Percentiles rank a stretch among this genome's conserved stretches.
phyloP scores from a whole-genome alignment of 2,888 invertebrate species.

The Oeneis ivallda region DNA sequence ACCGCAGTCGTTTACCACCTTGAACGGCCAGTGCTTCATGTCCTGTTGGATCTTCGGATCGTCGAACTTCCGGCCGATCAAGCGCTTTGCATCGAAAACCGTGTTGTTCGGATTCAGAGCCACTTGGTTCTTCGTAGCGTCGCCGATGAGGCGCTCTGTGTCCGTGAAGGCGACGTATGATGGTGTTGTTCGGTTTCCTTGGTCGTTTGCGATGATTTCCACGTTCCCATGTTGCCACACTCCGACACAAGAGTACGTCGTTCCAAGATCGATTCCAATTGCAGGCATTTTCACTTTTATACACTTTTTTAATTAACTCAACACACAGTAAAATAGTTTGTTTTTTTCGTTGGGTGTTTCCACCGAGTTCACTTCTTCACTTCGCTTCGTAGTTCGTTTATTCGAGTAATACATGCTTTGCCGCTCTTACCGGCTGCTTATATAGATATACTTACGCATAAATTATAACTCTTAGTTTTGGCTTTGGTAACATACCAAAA shows the following conservation, averaged over 20 bases:
- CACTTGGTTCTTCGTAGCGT: constrained; percentile 83
- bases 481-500: no score
- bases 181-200: constrained; percentile 86
- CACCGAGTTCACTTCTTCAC: constrained; percentile 47
- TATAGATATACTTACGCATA: constrained; percentile 51
- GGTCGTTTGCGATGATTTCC: constrained; percentile 15
- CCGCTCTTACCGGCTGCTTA: constrained; percentile 52
- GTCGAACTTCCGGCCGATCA: constrained; percentile 87
- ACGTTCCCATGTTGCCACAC: constrained; percentile 20
- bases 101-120: constrained; percentile 83
- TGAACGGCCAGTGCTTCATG: constrained; percentile 92
- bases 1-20: constrained; percentile 83
- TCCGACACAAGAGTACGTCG: constrained; percentile 15
- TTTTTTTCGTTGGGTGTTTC: constrained; percentile 40
- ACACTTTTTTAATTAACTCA: constrained; percentile 25
- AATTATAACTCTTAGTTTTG: no score
- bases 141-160: constrained; percentile 1
- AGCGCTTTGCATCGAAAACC: constrained; percentile 5
- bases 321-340: constrained; percentile 14
- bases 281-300: constrained; percentile 60
- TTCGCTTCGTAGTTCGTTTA: constrained; percentile 52
- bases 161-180: constrained; percentile 62
- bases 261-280: constrained; percentile 74
- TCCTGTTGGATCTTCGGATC: constrained; percentile 89
- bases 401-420: constrained; percentile 65